Evolutionary conservation across 1,140 invertebrate species (phyloP).

Genomic region (Hestina assimilis): DNA sequence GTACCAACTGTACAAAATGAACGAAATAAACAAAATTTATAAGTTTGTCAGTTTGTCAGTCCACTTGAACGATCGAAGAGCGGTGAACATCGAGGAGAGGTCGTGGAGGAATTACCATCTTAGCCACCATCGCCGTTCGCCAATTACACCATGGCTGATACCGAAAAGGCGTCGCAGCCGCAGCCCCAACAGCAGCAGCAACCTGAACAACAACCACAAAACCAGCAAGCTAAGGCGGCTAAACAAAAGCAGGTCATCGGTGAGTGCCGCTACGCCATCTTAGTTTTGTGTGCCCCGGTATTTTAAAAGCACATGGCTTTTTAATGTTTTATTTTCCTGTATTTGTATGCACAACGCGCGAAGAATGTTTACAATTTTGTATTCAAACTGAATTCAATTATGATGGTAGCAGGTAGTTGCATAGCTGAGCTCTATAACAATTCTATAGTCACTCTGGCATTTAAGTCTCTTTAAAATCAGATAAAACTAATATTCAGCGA

Average conservation of each 20-base stretch:
- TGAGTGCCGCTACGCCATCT: conserved; percentile 73
- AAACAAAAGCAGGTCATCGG: conserved; percentile 78
- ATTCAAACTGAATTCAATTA: background rate
- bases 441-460: conserved; percentile 48
- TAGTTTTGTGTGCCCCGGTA: conserved; percentile 63
- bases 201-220: conserved; percentile 58
- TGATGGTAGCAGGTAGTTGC: background rate
- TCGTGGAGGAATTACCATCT: conserved; percentile 78
- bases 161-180: conserved; percentile 76
- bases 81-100: conserved; percentile 77
- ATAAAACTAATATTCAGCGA: background rate
- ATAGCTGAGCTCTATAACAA: conserved; percentile 38
- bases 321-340: conserved; percentile 27
- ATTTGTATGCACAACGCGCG: conserved; percentile 2
- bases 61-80: conserved; percentile 59
- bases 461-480: background rate
- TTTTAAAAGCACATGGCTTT: conserved; percentile 66
- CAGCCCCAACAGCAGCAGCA: conserved; percentile 67
- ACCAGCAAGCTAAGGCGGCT: conserved; percentile 66
- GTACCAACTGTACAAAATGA: conserved; percentile 22
- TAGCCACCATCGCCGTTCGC: conserved; percentile 78
- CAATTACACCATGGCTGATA: conserved; percentile 79
- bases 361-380: conserved; percentile 16
- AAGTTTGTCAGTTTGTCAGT: conserved; percentile 27
- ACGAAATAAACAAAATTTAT: conserved; percentile 15